These are phyloP conservation scores for Yponomeuta evonymella DNA, from an alignment of 2,888 invertebrate species.

Conservation along the genomic window DNA sequence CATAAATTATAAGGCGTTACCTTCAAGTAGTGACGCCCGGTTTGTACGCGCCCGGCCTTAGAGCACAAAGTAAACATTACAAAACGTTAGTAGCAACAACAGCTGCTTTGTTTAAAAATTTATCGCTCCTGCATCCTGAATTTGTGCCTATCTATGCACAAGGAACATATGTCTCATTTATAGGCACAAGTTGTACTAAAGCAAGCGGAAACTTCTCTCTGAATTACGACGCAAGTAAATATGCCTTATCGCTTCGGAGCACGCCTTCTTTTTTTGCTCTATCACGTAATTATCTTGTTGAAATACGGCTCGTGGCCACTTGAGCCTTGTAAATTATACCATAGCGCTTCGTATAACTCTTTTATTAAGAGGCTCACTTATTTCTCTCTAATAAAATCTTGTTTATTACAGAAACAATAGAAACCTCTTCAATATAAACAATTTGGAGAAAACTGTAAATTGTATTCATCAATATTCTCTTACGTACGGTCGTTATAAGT, in stretches of 20 bases:
- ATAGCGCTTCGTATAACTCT: background rate
- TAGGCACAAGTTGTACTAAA: background rate
- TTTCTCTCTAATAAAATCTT: too few species aligned
- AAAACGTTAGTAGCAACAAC: background rate
- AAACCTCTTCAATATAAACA: too few species aligned
- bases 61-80: background rate
- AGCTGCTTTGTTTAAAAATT: background rate
- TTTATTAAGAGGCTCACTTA: background rate
- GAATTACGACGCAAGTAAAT: slow-evolving; percentile 11
- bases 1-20: too few species aligned
- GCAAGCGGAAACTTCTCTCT: slow-evolving; percentile 12
- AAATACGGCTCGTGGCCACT: slow-evolving; percentile 19
- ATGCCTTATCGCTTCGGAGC: slow-evolving; percentile 3
- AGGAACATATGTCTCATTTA: slow-evolving; percentile 8
- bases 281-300: slow-evolving; percentile 23
- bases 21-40: too few species aligned
- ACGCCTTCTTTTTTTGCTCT: slow-evolving; percentile 17
- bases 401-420: too few species aligned
- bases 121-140: background rate
- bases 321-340: background rate
- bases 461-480: too few species aligned
- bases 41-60: too few species aligned
- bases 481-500: too few species aligned
- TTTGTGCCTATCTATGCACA: slow-evolving; percentile 3
- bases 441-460: too few species aligned